Base-by-base conservation (phyloP, 2,797 vertebrate species). In the Enteromius afrohamiltoni region DNA sequence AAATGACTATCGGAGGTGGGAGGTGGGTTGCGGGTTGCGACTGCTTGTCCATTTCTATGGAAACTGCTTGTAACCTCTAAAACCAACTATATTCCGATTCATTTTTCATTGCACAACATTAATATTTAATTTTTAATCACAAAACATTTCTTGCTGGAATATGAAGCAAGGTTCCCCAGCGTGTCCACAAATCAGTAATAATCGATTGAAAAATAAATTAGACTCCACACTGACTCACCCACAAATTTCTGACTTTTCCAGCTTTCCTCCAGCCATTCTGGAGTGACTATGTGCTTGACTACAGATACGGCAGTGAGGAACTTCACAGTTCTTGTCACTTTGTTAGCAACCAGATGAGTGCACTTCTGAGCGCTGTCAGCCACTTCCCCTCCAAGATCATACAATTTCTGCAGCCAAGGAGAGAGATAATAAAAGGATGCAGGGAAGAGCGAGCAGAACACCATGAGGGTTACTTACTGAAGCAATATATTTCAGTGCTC, bases 191-290 rank as follows among this genome's bases (percentile, higher is more conserved):
- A 65, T 65, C 42, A 19, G 21, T 51, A 34, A n/a, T 23, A 75
- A 68, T 47, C 8, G 1, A 83, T 14, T 31, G 37, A 77, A 55
- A 69, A 2, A 3, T 11, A 58, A 68, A 68, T 77, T 53, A 45
- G 16, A 62, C 53, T 47, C 16, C 69, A 75, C 51, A 71, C 17
- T 1, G 11, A 91, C 96, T 85, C 89, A 99, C 98, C 98, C 13
- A 97, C 90, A 91, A 99, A 98, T 83, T 95, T 95, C 92, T 99
- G 97, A 86, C 93, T 93, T 89, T 95, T 98, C 93, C 97, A 98
- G 90, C 97, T 97, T 77, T 99, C 97, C 82, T 99, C 98, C 82
- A 99, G 92, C 98, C 98, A 99, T 42, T 98, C 97, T 0, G 96
- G 96, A 11, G 95, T 97, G 73, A 99, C 95, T 0, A 99, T 96